A percentile compares a stretch with the other conserved stretches of the same genome.
Evolutionary conservation across 2,797 vertebrate genomes (phyloP).

Genomic region (Eulemur mongoz): DNA sequence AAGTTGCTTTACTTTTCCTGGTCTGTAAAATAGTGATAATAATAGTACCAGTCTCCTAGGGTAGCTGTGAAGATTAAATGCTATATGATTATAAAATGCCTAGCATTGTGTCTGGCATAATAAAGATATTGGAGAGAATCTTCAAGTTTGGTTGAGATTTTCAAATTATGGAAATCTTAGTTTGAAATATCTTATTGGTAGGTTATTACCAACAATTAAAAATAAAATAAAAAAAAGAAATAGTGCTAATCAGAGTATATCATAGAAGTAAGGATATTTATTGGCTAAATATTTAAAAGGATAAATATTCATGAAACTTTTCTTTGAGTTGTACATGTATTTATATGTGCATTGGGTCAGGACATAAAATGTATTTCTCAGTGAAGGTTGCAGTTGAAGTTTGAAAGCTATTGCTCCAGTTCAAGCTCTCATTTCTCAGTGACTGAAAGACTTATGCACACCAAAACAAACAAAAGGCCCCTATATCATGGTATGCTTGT

Average conservation of each 20-base stretch:
- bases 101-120: not conserved
- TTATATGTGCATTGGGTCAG: not conserved
- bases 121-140: not conserved
- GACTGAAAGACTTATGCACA: not conserved
- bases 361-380: not conserved
- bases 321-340: not conserved
- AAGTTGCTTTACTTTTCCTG: constrained; percentile 15
- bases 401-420: not conserved
- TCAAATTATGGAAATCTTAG: not conserved
- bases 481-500: not conserved
- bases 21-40: not conserved
- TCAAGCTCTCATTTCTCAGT: not conserved
- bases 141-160: constrained; percentile 44
- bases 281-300: not conserved
- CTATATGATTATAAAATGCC: not conserved
- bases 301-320: not conserved
- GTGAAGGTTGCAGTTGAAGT: constrained; percentile 10
- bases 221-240: not conserved
- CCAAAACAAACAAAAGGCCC: not conserved
- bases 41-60: not conserved
- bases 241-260: not conserved
- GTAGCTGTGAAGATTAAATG: not conserved
- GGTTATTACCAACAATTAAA: constrained; percentile 35
- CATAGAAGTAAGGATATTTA: not conserved
- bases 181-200: not conserved